Evolutionary conservation across 2,888 invertebrate genomes (phyloP), one percentile per base, ranked within the genome.

Genomic region (Microctonus aethiopoides): DNA sequence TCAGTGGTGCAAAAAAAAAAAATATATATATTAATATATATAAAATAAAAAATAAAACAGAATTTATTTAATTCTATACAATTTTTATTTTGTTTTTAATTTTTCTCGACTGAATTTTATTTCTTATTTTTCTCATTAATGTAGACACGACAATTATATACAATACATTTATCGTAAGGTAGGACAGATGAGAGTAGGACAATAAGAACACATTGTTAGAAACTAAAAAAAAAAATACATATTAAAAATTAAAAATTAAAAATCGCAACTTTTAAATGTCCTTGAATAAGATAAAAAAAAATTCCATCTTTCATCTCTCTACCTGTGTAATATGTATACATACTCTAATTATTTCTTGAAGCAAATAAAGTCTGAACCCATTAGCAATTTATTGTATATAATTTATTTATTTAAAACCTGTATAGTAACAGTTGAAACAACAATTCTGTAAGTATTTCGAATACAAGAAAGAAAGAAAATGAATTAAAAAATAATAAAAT

Each of bases 351-450:
- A 65, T 69, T 71, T 72, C 68, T 74, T 67, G 61, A 72, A 64
- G 51, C 72, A 66, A 72, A 74, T 74, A 74, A 74, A 74, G 72
- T 74, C 74, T 74, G 74, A 74, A 70, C 67, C 32, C n/a, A 57
- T 57, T 57, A 57, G 57, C n/a, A 57, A n/a, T n/a, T n/a, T n/a
- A n/a, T n/a, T n/a, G n/a, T n/a, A n/a, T n/a, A n/a, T n/a, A n/a
- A n/a, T n/a, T n/a, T n/a, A n/a, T n/a, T n/a, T n/a, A n/a, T n/a
- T n/a, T n/a, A n/a, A n/a, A n/a, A n/a, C n/a, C n/a, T n/a, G n/a
- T n/a, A n/a, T n/a, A n/a, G n/a, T n/a, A n/a, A n/a, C n/a, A 36
- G 11, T 9, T 32, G 32, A 6, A 34, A 10, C 11, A 34, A 34
- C 34, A 34, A 34, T 34, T 11, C 4, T 34, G 34, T 34, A 6